A percentile compares a stretch with the other conserved stretches of the same genome.
These are phyloP conservation scores for Prietella phreatophila DNA, from an alignment of 2,113 vertebrate genomes.

Conservation along the genomic window DNA sequence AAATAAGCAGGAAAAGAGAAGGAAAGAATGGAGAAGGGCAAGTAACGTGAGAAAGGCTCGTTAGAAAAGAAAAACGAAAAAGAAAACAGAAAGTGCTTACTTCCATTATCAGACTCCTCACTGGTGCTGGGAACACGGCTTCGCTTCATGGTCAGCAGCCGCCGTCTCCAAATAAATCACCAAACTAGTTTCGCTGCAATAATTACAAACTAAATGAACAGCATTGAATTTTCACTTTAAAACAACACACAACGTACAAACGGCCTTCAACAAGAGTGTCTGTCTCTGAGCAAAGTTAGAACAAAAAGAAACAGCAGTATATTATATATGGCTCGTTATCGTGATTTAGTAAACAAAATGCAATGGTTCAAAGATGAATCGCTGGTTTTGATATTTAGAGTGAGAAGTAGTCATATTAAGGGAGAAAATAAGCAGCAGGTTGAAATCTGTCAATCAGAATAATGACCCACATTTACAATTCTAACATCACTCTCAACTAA, in stretches of 20 bases:
- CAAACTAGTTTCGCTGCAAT: conserved; percentile 26
- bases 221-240: conserved; percentile 22
- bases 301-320: not conserved
- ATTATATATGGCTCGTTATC: not conserved
- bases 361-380: not conserved
- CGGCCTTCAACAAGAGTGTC: not conserved
- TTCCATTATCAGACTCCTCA: conserved; percentile 95
- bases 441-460: not conserved
- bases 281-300: not conserved
- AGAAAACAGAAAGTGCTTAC: conserved; percentile 75
- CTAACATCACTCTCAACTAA: too few relatives aligned
- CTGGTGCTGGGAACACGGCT: conserved; percentile 89
- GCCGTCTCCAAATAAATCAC: conserved; percentile 31
- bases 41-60: too few relatives aligned
- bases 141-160: conserved; percentile 87
- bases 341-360: not conserved
- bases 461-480: too few relatives aligned
- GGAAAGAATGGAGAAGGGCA: not conserved
- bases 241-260: not conserved
- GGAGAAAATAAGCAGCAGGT: not conserved
- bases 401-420: not conserved
- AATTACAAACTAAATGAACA: conserved; percentile 1
- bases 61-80: conserved; percentile 21
- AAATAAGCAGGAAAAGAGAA: not conserved
- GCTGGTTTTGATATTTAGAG: not conserved